Percentiles rank a stretch among this genome's conserved stretches.
phyloP scores from a whole-genome alignment of 2,797 vertebrate genomes.

The Novumbra hubbsi region DNA sequence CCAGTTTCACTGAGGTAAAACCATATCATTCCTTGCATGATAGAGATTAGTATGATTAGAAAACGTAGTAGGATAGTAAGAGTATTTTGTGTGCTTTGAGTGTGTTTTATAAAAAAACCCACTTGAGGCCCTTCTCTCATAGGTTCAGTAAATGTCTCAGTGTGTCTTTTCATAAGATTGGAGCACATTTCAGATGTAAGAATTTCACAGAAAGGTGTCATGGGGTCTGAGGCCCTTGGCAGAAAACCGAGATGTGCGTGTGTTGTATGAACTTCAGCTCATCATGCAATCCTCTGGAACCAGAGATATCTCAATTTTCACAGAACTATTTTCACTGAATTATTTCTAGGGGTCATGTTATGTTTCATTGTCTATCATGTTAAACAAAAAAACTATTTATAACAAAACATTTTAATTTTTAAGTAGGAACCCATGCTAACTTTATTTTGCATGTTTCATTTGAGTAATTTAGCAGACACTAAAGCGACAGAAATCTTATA shows the following conservation, averaged over 20 bases:
- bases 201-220: slow-evolving; percentile 53
- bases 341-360: slow-evolving; percentile 16
- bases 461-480: too few relatives aligned
- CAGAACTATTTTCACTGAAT: neutral
- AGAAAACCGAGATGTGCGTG: slow-evolving; percentile 43
- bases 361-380: neutral
- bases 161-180: slow-evolving; percentile 17
- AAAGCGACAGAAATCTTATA: too few relatives aligned
- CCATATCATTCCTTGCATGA: slow-evolving; percentile 29
- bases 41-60: neutral
- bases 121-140: slow-evolving; percentile 5
- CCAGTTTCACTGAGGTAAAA: neutral
- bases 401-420: neutral
- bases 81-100: neutral
- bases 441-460: neutral
- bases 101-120: slow-evolving; percentile 21
- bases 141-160: slow-evolving; percentile 10
- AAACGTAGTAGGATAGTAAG: neutral
- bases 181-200: slow-evolving; percentile 36
- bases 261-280: slow-evolving; percentile 14
- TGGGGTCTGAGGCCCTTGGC: slow-evolving; percentile 26
- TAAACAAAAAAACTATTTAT: neutral
- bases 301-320: slow-evolving; percentile 2
- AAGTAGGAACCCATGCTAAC: slow-evolving; percentile 6
- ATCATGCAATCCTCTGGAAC: slow-evolving; percentile 1